Evolutionary conservation across 2,113 vertebrate species (phyloP), one percentile per base, ranked within the genome.

Genomic region (Odontesthes bonariensis): DNA sequence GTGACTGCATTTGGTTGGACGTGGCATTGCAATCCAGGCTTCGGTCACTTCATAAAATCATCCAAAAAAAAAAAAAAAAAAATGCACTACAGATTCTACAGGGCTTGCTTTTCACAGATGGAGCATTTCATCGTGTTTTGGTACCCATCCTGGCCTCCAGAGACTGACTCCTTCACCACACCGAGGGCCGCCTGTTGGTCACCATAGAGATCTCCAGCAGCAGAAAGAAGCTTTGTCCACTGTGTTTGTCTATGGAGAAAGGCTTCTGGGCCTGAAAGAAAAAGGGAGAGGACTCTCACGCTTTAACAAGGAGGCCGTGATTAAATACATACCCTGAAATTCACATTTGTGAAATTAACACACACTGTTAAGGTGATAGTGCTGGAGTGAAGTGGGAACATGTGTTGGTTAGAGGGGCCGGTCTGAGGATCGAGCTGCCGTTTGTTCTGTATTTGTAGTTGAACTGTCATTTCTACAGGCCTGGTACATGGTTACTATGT

Each of bases 201-300:
- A 31, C 91, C 91, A 87, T 91, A 81, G 89, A 68, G 82, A 88
- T 66, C 65, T 61, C 27, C 52, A 9, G 56, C 82, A 67, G 83
- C 79, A 89, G 82, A 85, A 77, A 84, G 83, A 70, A 76, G 62
- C 88, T 90, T 90, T 89, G 88, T 92, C 75, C 17, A 5, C 40
- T 38, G 61, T 87, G 77, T 86, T 87, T 89, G 87, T 64, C 69
- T 75, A 73, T 20, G 52, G 69, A 73, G 86, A 82, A 81, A 83
- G 20, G 58, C 58, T 59, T 69, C 40, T 72, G 47, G 71, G 81
- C 73, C 75, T 60, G 65, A 49, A 58, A 82, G 73, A 81, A 84
- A 83, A 81, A 67, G 32, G 77, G 71, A 86, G 81, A 82, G 57
- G 60, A 33, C 85, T 90, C 85, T 89, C 88, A 88, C 66, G 70